Evolutionary conservation across 2,797 vertebrate genomes (phyloP).

Genomic region (Peromyscus aztecus): DNA sequence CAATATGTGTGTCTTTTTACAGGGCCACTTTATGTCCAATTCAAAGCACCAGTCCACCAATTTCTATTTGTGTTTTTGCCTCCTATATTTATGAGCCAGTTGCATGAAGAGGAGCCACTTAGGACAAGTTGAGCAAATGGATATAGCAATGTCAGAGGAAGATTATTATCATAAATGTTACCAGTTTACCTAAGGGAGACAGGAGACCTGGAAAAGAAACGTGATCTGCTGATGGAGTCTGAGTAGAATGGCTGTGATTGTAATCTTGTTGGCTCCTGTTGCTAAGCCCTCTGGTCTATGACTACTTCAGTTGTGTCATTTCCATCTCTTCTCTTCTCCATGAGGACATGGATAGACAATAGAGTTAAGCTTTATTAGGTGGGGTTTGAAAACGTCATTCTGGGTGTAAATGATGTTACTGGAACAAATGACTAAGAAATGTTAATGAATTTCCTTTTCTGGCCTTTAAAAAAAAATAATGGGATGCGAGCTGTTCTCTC

Average conservation of each 20-base stretch:
- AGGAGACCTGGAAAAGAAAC: not conserved
- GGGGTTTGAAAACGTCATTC: slow-evolving; percentile 44
- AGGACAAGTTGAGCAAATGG: not conserved
- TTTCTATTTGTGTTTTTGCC: slow-evolving; percentile 6
- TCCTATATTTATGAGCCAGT: not conserved
- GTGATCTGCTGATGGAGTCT: not conserved
- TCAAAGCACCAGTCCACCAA: not conserved
- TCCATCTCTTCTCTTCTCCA: not conserved
- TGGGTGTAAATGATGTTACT: slow-evolving; percentile 60
- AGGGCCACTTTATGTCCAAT: not conserved
- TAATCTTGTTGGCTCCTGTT: not conserved
- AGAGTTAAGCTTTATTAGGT: slow-evolving; percentile 55
- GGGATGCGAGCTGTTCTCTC: slow-evolving; percentile 62
- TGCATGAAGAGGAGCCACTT: not conserved
- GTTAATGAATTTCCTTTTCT: slow-evolving; percentile 77
- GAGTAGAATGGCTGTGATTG: not conserved
- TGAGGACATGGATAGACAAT: slow-evolving; percentile 21
- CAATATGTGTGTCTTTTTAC: not conserved
- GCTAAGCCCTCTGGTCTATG: not conserved
- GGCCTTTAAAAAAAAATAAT: slow-evolving; percentile 74
- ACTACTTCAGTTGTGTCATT: not conserved
- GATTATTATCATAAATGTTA: not conserved
- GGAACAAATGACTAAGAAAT: slow-evolving; percentile 73
- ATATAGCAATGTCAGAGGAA: not conserved
- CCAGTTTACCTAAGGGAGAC: not conserved